Percentiles rank a stretch among this genome's conserved stretches.
Evolutionary conservation across 1,140 invertebrate genomes (phyloP).

Genomic region (Drosophila micromelanica): DNA sequence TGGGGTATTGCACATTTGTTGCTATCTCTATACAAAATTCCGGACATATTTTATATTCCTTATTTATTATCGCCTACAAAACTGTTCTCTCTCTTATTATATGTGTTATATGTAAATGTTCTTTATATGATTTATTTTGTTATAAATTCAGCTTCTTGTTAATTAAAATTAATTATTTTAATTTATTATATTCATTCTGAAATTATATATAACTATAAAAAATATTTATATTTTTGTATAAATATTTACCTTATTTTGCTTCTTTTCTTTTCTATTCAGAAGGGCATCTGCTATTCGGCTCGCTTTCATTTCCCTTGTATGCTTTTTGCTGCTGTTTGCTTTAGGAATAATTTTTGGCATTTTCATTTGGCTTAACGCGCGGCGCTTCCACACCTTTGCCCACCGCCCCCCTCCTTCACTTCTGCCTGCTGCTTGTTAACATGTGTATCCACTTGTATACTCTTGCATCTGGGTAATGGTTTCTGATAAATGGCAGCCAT

Average conservation of each 20-base stretch:
- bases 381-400: not conserved
- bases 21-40: too few species aligned
- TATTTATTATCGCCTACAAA: too few species aligned
- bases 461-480: slow-evolving; percentile 18
- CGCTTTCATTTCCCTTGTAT: slow-evolving; percentile 5
- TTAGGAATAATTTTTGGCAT: slow-evolving; percentile 70
- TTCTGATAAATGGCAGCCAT: slow-evolving; percentile 18
- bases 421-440: slow-evolving; percentile 20
- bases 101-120: too few species aligned
- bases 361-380: slow-evolving; percentile 50
- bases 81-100: too few species aligned
- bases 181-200: too few species aligned
- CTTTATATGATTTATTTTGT: too few species aligned
- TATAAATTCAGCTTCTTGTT: too few species aligned
- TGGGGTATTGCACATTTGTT: too few species aligned
- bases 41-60: too few species aligned
- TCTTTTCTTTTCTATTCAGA: not conserved
- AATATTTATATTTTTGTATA: too few species aligned
- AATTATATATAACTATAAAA: too few species aligned
- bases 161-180: too few species aligned
- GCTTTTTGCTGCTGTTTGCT: slow-evolving; percentile 13
- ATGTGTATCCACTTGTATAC: slow-evolving; percentile 40
- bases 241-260: not conserved
- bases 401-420: not conserved
- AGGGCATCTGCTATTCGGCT: slow-evolving; percentile 5